Evolutionary conservation across 2,113 vertebrate species (phyloP), one percentile per base, ranked within the genome.

Genomic region (Psittacula cyanocephala): DNA sequence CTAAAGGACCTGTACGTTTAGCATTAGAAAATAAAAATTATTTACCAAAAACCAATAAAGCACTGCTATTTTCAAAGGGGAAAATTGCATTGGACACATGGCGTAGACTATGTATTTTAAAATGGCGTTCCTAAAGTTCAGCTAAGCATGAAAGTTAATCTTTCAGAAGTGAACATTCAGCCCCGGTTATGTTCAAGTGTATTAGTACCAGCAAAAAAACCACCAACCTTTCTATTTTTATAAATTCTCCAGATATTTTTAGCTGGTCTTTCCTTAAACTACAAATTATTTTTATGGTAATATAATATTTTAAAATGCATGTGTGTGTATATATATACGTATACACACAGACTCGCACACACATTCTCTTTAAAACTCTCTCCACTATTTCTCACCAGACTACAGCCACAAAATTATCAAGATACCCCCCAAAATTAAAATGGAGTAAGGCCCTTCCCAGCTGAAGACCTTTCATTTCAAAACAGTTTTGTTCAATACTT

Each of bases 101-200:
- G 52, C 44, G 22, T 53, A 85, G 63, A 80, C 65, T 71, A 89
- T 55, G 8, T 88, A 88, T 94, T 96, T 96, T 95, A 88, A 95
- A 94, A 87, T 85, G 86, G 15, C 43, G 9, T 95, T 96, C 94
- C 88, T 95, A n/a, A 89, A 91, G 93, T 96, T 97, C 92, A 95
- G n/a, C 59, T 95, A 57, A 96, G 88, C 94, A 94, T 89, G 80
- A 94, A 97, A 95, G 90, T 78, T 96, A 92, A 91, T 95, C 83
- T 96, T 97, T 95, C 80, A 97, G 91, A 95, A 96, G 89, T 93
- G 94, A 95, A 90, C 80, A 94, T 86, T 95, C 82, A 72, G 80
- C 93, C 94, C 57, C 64, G 91, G 67, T 96, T 93, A 79, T 88
- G 50, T 86, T 90, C 89, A 95, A 89, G 74, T 70, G 31, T 77